Conservation (phyloP, 2,888 invertebrate genomes). For the Lasioglossum malachurum region DNA sequence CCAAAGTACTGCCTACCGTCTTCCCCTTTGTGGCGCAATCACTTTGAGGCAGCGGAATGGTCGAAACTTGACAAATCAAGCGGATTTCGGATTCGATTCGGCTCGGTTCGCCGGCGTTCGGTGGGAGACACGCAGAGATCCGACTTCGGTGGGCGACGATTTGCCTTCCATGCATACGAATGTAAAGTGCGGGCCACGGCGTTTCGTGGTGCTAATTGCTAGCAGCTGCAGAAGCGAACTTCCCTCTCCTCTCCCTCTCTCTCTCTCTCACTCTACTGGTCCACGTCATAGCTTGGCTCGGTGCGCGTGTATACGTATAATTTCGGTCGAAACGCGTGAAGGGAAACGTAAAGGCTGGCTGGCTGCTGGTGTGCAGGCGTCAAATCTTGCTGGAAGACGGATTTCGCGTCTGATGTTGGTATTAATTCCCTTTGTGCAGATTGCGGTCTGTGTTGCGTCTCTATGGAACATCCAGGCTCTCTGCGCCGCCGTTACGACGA, state of each 20-base stretch:
- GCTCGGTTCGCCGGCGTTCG: background rate
- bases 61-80: slow-evolving; percentile 24
- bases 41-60: background rate
- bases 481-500: background rate
- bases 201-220: slow-evolving; percentile 64
- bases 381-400: slow-evolving; percentile 53
- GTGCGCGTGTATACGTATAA: slow-evolving; percentile 51
- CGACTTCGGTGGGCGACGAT: slow-evolving; percentile 38
- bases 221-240: slow-evolving; percentile 60
- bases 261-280: slow-evolving; percentile 26
- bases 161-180: slow-evolving; percentile 64
- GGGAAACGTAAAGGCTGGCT: slow-evolving; percentile 54
- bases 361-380: slow-evolving; percentile 32
- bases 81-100: slow-evolving; percentile 8
- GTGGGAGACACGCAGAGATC: background rate
- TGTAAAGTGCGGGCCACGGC: slow-evolving; percentile 51
- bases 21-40: background rate
- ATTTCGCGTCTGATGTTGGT: slow-evolving; percentile 50
- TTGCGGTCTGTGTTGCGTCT: slow-evolving; percentile 30
- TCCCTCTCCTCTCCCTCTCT: background rate
- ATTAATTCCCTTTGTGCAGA: slow-evolving; percentile 67
- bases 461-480: slow-evolving; percentile 21
- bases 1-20: background rate
- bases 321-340: slow-evolving; percentile 38
- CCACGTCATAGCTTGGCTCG: slow-evolving; percentile 29